phyloP scores from a whole-genome alignment of 2,113 vertebrate genomes.

The Rhinoderma darwinii region DNA sequence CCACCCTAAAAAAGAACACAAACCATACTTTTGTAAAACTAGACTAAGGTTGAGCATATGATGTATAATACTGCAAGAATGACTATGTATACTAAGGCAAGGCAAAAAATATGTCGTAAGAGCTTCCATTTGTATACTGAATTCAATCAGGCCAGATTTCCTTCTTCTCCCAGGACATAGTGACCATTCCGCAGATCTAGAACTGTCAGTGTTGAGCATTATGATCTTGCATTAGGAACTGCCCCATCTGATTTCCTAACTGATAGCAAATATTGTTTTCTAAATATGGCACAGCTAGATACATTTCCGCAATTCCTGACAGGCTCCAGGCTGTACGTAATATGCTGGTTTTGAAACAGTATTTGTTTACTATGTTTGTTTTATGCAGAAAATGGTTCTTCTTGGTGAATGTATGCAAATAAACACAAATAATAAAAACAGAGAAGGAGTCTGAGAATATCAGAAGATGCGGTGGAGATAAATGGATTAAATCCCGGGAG shows the following conservation, averaged over 20 bases:
- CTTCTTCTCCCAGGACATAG: not conserved
- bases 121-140: not conserved
- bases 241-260: not conserved
- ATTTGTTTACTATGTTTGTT: conserved; percentile 21
- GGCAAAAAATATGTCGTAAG: not conserved
- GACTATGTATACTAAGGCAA: not conserved
- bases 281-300: not conserved
- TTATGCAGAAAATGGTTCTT: not conserved
- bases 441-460: not conserved
- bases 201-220: not conserved
- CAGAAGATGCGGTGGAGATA: conserved; percentile 28
- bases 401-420: conserved; percentile 23
- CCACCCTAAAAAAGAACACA: conserved; percentile 78
- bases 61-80: not conserved
- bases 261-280: not conserved
- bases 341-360: not conserved
- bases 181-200: not conserved
- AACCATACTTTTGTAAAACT: not conserved
- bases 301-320: not conserved
- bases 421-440: not conserved
- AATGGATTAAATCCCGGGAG: conserved; percentile 37
- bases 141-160: not conserved
- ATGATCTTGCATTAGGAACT: not conserved
- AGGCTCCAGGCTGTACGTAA: not conserved
- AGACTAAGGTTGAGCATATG: not conserved